Conservation (phyloP, 2,888 invertebrate species). For the Coelopa pilipes region DNA sequence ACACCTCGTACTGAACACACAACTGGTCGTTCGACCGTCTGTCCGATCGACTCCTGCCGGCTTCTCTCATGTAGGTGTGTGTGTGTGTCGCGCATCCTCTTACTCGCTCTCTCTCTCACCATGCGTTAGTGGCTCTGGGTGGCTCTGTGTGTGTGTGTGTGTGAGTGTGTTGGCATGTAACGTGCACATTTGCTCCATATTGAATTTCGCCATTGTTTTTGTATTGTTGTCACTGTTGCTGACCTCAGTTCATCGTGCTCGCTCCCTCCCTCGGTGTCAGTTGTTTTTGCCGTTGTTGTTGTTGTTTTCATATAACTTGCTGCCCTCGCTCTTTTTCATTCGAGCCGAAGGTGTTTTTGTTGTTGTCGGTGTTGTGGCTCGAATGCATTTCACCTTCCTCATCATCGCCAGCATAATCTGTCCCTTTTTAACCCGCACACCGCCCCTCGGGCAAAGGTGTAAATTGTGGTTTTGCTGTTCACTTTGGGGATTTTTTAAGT, state of each 20-base stretch:
- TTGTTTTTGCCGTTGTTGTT: conserved; percentile 9
- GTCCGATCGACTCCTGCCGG: background rate
- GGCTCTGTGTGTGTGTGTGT: background rate
- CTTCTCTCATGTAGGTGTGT: too few relatives aligned
- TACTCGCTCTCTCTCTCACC: conserved; percentile 3
- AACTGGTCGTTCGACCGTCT: background rate
- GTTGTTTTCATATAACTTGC: conserved; percentile 6
- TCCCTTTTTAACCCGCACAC: background rate
- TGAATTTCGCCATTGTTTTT: conserved; percentile 38
- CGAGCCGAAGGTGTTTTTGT: too few relatives aligned
- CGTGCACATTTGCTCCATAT: conserved; percentile 36
- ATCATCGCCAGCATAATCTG: background rate
- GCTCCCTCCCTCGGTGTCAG: background rate
- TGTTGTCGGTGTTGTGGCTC: conserved; percentile 36
- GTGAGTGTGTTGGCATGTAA: conserved; percentile 3
- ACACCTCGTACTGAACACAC: conserved; percentile 13
- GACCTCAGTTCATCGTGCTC: conserved; percentile 19
- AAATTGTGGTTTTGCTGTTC: conserved; percentile 30
- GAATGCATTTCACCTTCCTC: conserved; percentile 23
- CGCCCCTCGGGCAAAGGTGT: conserved; percentile 29
- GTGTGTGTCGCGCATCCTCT: background rate
- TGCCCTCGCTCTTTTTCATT: background rate
- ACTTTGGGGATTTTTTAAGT: conserved; percentile 31
- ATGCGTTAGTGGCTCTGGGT: background rate
- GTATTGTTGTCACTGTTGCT: conserved; percentile 19